Conservation (phyloP, 2,113 vertebrate genomes). For the Lepus americanus region DNA sequence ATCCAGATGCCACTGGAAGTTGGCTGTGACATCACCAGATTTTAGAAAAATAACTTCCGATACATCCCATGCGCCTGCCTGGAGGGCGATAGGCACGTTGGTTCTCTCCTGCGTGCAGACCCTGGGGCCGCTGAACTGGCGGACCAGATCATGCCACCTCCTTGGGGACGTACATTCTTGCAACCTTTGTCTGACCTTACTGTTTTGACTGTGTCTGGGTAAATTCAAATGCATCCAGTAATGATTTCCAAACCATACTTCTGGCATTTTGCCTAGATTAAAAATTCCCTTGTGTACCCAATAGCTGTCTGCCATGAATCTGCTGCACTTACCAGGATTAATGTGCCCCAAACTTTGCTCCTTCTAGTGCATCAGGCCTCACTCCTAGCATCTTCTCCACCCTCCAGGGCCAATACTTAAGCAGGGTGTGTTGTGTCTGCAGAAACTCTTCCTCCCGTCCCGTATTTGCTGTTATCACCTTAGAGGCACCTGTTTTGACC, state of each 20-base stretch:
- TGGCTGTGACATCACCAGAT: background rate
- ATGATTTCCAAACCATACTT: background rate
- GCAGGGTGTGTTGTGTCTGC: background rate
- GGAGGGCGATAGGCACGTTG: background rate
- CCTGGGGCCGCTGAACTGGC: background rate
- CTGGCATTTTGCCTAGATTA: background rate
- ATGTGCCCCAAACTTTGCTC: background rate
- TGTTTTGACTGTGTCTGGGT: background rate
- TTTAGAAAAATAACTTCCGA: background rate
- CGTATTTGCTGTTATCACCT: background rate
- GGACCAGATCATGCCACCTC: background rate
- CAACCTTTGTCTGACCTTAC: background rate
- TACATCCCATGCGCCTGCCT: rapidly evolving
- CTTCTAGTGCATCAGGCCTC: background rate
- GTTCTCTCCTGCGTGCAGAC: background rate
- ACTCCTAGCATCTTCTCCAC: background rate
- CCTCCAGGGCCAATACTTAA: background rate
- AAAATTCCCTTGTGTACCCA: background rate
- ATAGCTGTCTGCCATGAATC: background rate
- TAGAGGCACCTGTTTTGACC: background rate
- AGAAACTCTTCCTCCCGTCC: background rate
- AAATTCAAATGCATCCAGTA: background rate
- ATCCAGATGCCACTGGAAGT: background rate
- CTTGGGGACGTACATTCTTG: background rate
- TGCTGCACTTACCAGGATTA: background rate